Percentiles rank a stretch among this genome's conserved stretches.
These are phyloP conservation scores for Burhinus oedicnemus DNA, from an alignment of 2,113 vertebrate species.

Conservation along the genomic window DNA sequence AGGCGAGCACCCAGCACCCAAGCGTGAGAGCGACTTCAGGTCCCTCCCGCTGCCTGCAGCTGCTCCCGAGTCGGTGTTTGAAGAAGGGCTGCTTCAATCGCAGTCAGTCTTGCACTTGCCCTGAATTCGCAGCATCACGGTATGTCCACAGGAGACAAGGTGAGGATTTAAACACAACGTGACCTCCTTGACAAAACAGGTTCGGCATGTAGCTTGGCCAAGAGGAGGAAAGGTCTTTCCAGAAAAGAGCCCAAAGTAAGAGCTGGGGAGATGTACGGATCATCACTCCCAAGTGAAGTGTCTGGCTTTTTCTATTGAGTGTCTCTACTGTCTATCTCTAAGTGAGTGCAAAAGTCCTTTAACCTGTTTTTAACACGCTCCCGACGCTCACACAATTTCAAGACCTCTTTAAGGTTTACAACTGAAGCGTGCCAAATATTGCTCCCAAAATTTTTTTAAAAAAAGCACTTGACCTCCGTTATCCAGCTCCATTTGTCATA, in stretches of 20 bases:
- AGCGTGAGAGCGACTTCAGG: fast-evolving
- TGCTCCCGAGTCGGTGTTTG: fast-evolving
- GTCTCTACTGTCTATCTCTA: not conserved
- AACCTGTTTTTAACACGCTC: not conserved
- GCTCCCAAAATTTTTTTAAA: not conserved
- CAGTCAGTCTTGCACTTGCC: not conserved
- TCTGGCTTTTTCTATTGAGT: fast-evolving
- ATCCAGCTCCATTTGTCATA: not conserved
- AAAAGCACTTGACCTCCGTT: not conserved
- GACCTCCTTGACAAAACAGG: not conserved
- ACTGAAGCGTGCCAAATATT: not conserved
- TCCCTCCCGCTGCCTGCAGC: not conserved
- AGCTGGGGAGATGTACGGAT: fast-evolving
- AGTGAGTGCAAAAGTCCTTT: not conserved
- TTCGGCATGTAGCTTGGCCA: not conserved
- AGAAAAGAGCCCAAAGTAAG: not conserved
- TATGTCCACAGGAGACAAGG: fast-evolving
- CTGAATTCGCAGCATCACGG: not conserved
- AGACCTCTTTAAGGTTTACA: not conserved
- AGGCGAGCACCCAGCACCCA: not conserved
- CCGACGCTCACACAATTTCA: not conserved
- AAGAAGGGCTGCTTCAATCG: not conserved
- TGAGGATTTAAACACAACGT: fast-evolving
- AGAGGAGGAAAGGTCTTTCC: not conserved
- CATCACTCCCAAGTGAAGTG: fast-evolving